Evolutionary conservation across 2,113 vertebrate genomes (phyloP).

Genomic region (Dermatemys mawii): DNA sequence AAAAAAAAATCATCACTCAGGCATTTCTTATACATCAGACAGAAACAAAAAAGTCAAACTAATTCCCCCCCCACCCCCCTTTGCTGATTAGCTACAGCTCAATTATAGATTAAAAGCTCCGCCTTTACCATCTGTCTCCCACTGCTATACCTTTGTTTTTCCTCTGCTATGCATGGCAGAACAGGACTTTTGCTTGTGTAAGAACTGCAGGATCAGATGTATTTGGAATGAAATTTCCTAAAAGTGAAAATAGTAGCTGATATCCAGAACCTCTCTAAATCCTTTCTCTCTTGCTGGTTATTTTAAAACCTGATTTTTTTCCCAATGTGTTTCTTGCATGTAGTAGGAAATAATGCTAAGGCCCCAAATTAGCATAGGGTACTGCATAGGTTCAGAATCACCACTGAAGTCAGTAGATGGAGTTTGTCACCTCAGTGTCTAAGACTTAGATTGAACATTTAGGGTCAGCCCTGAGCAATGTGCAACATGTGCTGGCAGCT

Average conservation of each 20-base stretch:
- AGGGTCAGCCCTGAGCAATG: background rate
- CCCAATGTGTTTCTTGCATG: background rate
- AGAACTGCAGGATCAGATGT: background rate
- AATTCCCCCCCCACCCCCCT: background rate
- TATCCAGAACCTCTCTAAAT: background rate
- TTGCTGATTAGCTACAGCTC: background rate
- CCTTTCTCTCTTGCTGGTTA: background rate
- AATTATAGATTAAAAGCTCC: background rate
- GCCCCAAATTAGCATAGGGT: background rate
- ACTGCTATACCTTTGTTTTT: background rate
- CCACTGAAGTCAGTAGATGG: background rate
- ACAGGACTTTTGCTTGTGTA: background rate
- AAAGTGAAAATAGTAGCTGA: background rate
- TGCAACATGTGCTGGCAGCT: background rate
- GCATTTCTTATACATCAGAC: background rate
- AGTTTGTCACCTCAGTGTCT: background rate
- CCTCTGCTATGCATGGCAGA: background rate
- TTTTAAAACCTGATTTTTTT: background rate
- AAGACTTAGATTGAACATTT: background rate
- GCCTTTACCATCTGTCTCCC: background rate
- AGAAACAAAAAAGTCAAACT: background rate
- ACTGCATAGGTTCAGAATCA: background rate
- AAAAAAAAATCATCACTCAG: background rate
- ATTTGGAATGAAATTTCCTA: background rate
- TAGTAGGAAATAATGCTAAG: background rate